Conservation (phyloP, 1,140 invertebrate species). For the Temnothorax longispinosus region DNA sequence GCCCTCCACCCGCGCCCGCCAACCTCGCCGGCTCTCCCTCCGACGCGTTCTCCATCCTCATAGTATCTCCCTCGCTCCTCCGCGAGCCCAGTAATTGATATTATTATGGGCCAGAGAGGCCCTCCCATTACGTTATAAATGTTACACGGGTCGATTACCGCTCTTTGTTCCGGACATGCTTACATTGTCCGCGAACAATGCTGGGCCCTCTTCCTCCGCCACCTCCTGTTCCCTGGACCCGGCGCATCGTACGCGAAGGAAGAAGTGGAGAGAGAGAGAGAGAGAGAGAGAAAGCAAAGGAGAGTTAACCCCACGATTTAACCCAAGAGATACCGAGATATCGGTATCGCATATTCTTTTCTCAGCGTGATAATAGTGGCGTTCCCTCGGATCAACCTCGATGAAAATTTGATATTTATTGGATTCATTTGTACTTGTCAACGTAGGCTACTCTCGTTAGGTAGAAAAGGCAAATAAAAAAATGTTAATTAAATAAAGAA, state of each 20-base stretch:
- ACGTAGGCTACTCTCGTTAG: neutral
- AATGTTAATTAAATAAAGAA: neutral
- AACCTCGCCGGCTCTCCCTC: neutral
- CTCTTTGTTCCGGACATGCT: slow-evolving; percentile 76
- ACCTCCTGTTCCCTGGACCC: slow-evolving; percentile 47
- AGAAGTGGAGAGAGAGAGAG: neutral
- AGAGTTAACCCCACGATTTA: slow-evolving; percentile 71
- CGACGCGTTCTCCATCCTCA: slow-evolving; percentile 29
- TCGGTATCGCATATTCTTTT: slow-evolving; percentile 37
- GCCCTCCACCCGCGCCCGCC: slow-evolving; percentile 52
- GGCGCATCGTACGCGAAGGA: slow-evolving; percentile 62
- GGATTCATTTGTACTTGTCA: neutral
- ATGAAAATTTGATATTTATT: slow-evolving; percentile 49
- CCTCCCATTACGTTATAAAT: slow-evolving; percentile 82
- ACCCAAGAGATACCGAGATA: slow-evolving; percentile 68
- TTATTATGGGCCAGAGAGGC: slow-evolving; percentile 78
- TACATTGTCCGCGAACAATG: slow-evolving; percentile 76
- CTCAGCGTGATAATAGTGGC: neutral
- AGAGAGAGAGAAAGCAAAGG: slow-evolving; percentile 17
- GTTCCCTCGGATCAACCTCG: neutral
- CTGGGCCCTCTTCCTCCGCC: slow-evolving; percentile 69
- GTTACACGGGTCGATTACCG: slow-evolving; percentile 81
- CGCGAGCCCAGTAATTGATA: slow-evolving; percentile 77
- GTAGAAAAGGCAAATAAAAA: neutral
- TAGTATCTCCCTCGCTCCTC: slow-evolving; percentile 53